These are phyloP conservation scores for Scalopus aquaticus DNA, from an alignment of 2,113 vertebrate genomes.

Conservation along the genomic window DNA sequence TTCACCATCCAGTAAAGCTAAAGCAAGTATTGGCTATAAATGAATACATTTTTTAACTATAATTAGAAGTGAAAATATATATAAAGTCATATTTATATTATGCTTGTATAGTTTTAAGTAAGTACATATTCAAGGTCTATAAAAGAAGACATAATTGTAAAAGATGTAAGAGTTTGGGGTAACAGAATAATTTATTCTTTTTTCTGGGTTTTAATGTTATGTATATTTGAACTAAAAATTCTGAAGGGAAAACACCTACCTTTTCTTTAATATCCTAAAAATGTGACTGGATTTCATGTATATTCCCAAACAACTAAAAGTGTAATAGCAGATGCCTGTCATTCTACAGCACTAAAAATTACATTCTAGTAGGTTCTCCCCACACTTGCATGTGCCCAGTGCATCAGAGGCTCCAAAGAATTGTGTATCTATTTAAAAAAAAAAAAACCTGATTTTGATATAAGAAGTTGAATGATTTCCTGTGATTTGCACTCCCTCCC, in stretches of 20 bases:
- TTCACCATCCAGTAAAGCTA: neutral
- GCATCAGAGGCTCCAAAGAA: conserved; percentile 23
- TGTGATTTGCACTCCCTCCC: neutral
- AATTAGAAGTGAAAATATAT: neutral
- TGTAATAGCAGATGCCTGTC: neutral
- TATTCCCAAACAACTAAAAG: neutral
- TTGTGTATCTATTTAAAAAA: neutral
- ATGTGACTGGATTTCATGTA: neutral
- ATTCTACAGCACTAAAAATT: neutral
- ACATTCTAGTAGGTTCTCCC: conserved; percentile 7
- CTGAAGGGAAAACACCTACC: neutral
- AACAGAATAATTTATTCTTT: neutral
- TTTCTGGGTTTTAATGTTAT: neutral
- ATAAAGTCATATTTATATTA: neutral
- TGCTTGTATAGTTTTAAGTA: neutral
- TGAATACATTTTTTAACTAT: neutral
- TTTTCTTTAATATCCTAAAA: conserved; percentile 26
- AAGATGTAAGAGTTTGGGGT: neutral
- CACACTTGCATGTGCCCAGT: neutral
- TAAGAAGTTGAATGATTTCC: neutral
- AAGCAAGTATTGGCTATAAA: neutral
- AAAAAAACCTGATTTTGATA: neutral
- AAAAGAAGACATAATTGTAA: neutral
- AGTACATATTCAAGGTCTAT: neutral
- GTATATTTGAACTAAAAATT: conserved; percentile 36